Evolutionary conservation across 2,797 vertebrate genomes (phyloP).

Genomic region (Melanotaenia boesemani): DNA sequence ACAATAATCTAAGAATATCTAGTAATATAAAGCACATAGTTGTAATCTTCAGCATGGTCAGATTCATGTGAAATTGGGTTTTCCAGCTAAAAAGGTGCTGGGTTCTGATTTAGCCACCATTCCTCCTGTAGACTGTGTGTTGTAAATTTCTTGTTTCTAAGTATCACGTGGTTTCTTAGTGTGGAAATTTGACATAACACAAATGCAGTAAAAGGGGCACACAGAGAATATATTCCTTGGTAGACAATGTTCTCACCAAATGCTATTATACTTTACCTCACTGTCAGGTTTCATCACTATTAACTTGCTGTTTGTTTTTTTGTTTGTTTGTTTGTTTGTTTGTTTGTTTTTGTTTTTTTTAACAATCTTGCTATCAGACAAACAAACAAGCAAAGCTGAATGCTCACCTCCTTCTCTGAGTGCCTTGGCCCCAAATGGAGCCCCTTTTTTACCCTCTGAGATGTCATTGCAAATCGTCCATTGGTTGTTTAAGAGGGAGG

Average conservation of each 20-base stretch:
- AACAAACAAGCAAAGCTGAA: not conserved
- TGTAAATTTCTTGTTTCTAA: not conserved
- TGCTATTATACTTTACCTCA: not conserved
- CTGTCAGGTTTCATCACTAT: not conserved
- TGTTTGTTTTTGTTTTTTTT: not conserved
- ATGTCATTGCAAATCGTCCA: constrained; percentile 13
- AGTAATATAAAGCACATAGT: not conserved
- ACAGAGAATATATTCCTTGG: not conserved
- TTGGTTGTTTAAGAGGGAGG: constrained; percentile 12
- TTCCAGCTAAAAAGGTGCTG: not conserved
- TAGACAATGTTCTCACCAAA: not conserved
- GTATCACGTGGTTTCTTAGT: not conserved
- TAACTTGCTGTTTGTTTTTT: too few species aligned
- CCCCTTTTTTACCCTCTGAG: not conserved
- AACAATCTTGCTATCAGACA: not conserved
- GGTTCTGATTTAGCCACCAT: not conserved
- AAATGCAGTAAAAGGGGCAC: too few species aligned
- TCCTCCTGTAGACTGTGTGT: not conserved
- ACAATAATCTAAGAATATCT: not conserved
- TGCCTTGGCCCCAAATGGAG: not conserved
- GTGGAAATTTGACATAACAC: not conserved
- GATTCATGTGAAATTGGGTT: not conserved
- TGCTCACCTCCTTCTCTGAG: not conserved
- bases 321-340: not conserved
- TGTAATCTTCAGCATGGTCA: not conserved